Evolutionary conservation across 2,113 vertebrate species (phyloP).

Genomic region (Orientallactaga bullata): DNA sequence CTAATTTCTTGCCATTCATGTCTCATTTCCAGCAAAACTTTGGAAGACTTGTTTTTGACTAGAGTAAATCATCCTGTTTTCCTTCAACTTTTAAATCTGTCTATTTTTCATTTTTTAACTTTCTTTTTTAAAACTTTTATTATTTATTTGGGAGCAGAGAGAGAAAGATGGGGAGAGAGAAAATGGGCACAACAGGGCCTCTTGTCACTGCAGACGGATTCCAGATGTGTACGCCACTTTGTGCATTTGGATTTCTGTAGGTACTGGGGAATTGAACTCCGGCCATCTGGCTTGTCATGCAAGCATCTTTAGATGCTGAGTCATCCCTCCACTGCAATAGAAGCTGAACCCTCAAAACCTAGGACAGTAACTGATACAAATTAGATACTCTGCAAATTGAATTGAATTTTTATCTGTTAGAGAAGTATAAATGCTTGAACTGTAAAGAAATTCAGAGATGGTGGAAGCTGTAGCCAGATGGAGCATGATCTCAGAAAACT

Average conservation of each 20-base stretch:
- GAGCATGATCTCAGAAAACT: neutral
- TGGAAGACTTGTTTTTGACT: neutral
- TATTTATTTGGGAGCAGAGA: too few relatives aligned
- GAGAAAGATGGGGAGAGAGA: too few relatives aligned
- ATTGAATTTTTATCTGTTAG: slow-evolving; percentile 44
- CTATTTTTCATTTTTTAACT: neutral
- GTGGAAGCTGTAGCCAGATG: neutral
- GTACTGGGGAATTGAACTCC: too few relatives aligned
- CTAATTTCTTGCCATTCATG: slow-evolving; percentile 34
- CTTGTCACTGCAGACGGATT: too few relatives aligned
- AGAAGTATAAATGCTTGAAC: slow-evolving; percentile 51
- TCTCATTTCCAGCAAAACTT: slow-evolving; percentile 28
- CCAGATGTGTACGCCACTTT: too few relatives aligned
- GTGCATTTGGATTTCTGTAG: too few relatives aligned
- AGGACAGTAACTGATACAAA: slow-evolving; percentile 31
- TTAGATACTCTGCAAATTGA: neutral
- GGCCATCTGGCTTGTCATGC: too few relatives aligned
- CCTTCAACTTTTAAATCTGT: neutral
- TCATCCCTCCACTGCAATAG: neutral
- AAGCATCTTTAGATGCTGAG: too few relatives aligned
- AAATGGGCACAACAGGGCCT: too few relatives aligned
- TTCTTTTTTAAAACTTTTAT: too few relatives aligned
- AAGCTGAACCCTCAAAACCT: neutral
- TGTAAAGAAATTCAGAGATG: slow-evolving; percentile 45
- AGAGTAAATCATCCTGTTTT: neutral